phyloP scores from a whole-genome alignment of 2,797 vertebrate genomes.

The Notolabrus celidotus region DNA sequence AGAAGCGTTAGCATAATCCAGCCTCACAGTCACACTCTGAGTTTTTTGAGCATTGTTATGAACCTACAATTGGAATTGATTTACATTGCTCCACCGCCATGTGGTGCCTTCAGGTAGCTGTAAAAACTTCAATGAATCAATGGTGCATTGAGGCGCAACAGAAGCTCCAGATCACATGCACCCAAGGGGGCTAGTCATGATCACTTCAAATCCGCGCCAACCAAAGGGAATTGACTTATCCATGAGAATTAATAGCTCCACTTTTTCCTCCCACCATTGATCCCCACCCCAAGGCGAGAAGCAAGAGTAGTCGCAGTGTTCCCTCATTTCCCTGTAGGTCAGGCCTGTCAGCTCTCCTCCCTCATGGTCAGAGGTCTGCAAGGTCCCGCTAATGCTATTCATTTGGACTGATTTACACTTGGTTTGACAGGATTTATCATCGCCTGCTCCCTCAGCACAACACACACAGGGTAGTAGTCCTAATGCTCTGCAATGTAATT shows the following conservation, averaged over 20 bases:
- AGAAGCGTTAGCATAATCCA: constrained; percentile 48
- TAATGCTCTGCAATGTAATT: constrained; percentile 58
- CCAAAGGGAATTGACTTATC: constrained; percentile 80
- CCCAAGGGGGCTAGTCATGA: constrained; percentile 71
- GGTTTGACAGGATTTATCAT: constrained; percentile 71
- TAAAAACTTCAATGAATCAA: constrained; percentile 78
- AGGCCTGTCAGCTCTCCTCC: constrained; percentile 66
- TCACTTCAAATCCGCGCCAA: constrained; percentile 70
- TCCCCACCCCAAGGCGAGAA: constrained; percentile 66
- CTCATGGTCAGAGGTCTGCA: constrained; percentile 65
- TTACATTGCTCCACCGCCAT: constrained; percentile 55
- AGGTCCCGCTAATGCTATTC: constrained; percentile 74
- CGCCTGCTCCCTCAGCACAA: constrained; percentile 41
- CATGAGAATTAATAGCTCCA: constrained; percentile 78
- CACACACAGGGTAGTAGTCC: constrained; percentile 39
- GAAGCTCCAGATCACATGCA: constrained; percentile 55
- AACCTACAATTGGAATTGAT: constrained; percentile 75
- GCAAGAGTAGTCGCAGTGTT: constrained; percentile 58
- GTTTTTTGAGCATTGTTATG: constrained; percentile 50
- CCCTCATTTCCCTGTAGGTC: constrained; percentile 76
- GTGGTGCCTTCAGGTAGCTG: constrained; percentile 64
- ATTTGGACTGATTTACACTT: constrained; percentile 76
- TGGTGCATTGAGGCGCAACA: constrained; percentile 67
- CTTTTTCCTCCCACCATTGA: constrained; percentile 73
- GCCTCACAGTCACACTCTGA: constrained; percentile 28